Evolutionary conservation across 2,888 invertebrate genomes (phyloP).

Genomic region (Eupithecia insigniata): DNA sequence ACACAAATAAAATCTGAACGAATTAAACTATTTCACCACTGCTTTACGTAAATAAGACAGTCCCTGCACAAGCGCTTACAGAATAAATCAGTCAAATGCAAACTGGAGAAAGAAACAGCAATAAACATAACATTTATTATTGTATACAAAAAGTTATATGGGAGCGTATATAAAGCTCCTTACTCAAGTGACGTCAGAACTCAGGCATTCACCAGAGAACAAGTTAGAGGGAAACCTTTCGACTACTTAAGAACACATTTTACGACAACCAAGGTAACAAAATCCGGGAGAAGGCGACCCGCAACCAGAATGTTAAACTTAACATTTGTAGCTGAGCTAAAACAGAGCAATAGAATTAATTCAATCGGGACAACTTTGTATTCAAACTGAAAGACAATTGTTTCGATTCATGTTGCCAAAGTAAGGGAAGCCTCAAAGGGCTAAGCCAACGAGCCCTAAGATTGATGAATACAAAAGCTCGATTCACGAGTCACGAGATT

Average conservation of each 20-base stretch:
- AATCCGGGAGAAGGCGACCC: conserved; percentile 58
- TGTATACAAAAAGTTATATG: conserved; percentile 16
- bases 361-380: conserved; percentile 78
- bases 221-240: conserved; percentile 51
- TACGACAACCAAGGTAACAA: conserved; percentile 55
- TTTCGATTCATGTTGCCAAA: conserved; percentile 69
- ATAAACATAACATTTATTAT: too few relatives aligned
- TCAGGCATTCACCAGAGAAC: conserved; percentile 41
- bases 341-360: conserved; percentile 81
- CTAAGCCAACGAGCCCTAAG: conserved; percentile 64
- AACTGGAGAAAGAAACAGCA: background rate
- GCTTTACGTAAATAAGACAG: conserved; percentile 29
- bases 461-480: conserved; percentile 55
- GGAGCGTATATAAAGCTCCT: conserved; percentile 32
- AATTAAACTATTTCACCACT: conserved; percentile 28
- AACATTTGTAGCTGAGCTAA: conserved; percentile 72
- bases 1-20: conserved; percentile 32
- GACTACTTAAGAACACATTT: conserved; percentile 50
- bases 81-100: conserved; percentile 9
- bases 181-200: conserved; percentile 39
- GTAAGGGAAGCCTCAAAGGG: conserved; percentile 72
- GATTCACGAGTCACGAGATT: conserved; percentile 10
- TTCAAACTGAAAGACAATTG: conserved; percentile 75
- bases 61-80: conserved; percentile 12
- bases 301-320: conserved; percentile 70